Percentiles rank a stretch among this genome's conserved stretches.
Conservation (phyloP, 1,140 invertebrate genomes). For the Carposina sasakii region DNA sequence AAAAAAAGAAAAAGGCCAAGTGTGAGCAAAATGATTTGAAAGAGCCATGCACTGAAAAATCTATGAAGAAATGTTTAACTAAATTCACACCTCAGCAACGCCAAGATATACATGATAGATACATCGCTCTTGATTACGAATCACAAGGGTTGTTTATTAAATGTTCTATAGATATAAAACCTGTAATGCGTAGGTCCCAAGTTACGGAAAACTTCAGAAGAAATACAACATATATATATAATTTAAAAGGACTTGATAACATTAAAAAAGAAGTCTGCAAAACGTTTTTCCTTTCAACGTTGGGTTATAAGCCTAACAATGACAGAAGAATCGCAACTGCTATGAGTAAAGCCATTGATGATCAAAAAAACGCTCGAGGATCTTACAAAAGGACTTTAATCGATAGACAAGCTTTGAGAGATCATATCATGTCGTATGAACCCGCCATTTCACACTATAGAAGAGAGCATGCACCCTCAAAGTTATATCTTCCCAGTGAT, state of each 20-base stretch:
- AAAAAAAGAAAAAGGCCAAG: too few relatives aligned
- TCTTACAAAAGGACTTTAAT: background rate
- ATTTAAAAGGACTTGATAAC: background rate
- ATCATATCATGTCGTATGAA: background rate
- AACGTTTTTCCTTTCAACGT: background rate
- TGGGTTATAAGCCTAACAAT: conserved; percentile 1
- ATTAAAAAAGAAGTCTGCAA: background rate
- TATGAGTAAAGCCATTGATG: background rate
- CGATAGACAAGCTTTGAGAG: background rate
- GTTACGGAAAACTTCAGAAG: background rate
- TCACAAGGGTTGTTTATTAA: background rate
- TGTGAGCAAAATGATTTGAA: too few relatives aligned
- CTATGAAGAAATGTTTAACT: background rate
- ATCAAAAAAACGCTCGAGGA: background rate
- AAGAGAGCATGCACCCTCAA: background rate
- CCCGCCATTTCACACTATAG: background rate
- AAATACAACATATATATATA: background rate
- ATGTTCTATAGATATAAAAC: background rate
- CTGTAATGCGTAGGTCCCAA: background rate
- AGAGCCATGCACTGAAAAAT: background rate
- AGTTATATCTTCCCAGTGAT: conserved; percentile 3
- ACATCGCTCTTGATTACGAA: background rate
- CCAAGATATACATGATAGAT: background rate
- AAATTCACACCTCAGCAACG: background rate
- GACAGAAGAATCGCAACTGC: background rate